Evolutionary conservation across 2,888 invertebrate species (phyloP), one percentile per base, ranked within the genome.

Genomic region (Synergus japonicus): DNA sequence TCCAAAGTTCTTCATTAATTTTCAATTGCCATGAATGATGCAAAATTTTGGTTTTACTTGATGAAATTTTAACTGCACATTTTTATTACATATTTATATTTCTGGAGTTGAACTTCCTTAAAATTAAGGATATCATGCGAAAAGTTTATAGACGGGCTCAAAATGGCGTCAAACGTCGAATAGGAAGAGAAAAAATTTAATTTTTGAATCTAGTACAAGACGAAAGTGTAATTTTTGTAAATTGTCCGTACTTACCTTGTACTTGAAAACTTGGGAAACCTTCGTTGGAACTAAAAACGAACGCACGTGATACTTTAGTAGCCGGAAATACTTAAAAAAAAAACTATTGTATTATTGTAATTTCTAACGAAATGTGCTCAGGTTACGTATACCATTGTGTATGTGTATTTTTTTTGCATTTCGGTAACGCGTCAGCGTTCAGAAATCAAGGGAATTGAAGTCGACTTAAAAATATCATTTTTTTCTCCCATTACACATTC

Each of bases 131-230:
- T 78, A 78, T 54, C 78, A 76, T 76, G 64, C 64, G 69, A 64
- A 37, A 41, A 43, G 66, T 41, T 44, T 66, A 18, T 44, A 66
- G 49, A 49, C 22, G 13, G n/a, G 69, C 79, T 81, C 64, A 79
- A 78, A 65, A 22, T 69, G 58, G 67, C 29, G 60, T 81, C 54
- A 78, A 76, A 77, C 44, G 65, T 77, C 49, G 78, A 76, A 54
- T 41, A 66, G 78, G 15, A 22, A 49, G 76, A 60, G 37, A 64
- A 54, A 79, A 79, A 79, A 78, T 78, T 80, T 79, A 79, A 79
- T 82, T 82, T 81, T 69, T 78, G 79, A 76, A 46, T 80, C 73
- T 81, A 41, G 29, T 78, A 67, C 81, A 15, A 44, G 46, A 18
- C 5, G 46, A 78, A 66, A 82, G 79, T 69, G 49, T 46, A 22